Evolutionary conservation across 2,888 invertebrate genomes (phyloP), one percentile per base, ranked within the genome.

Genomic region (Psylliodes chrysocephalus): DNA sequence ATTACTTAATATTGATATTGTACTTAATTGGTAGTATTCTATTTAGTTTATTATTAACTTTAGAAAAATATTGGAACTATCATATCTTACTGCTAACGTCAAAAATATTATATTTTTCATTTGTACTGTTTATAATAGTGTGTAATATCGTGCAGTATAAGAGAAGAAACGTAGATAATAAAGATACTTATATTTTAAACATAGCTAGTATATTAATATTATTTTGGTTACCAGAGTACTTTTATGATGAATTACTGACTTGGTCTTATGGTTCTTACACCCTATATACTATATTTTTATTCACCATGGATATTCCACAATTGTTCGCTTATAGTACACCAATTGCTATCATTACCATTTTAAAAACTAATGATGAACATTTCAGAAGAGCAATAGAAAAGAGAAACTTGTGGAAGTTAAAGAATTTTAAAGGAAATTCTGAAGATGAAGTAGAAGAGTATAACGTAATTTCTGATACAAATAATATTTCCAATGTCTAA

Each of bases 321-420:
- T 61, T 53, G 46, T 17, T 61, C 4, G 46, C 44, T 0, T 46
- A 19, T 2, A 46, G 25, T 54, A 14, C 28, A 12, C 47, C 47
- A 5, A 47, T 47, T 47, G 22, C 25, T 25, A 12, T 22, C 3
- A 12, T 47, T 19, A 12, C 15, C 5, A 2, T 28, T 12, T 25
- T 47, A 7, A 22, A 12, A 28, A 25, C 19, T 5, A 12, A 47
- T 47, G 22, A 47, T n/a, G 5, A 19, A 47, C 4, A 19, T 25
- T 47, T 47, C 14, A 25, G 8, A 10, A n/a, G 14, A 17, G 42
- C 42, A 4, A 42, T 42, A 14, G 2, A 3, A 14, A 42, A 15
- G 10, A 42, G 14, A 8, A 42, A n/a, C 14, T 42, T 42, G 8
- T 42, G 42, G 42, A 18, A 14, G 2, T 2, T 14, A 2, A 42